Evolutionary conservation across 1,140 invertebrate species (phyloP).

Genomic region (Hydropsyche tenuis): DNA sequence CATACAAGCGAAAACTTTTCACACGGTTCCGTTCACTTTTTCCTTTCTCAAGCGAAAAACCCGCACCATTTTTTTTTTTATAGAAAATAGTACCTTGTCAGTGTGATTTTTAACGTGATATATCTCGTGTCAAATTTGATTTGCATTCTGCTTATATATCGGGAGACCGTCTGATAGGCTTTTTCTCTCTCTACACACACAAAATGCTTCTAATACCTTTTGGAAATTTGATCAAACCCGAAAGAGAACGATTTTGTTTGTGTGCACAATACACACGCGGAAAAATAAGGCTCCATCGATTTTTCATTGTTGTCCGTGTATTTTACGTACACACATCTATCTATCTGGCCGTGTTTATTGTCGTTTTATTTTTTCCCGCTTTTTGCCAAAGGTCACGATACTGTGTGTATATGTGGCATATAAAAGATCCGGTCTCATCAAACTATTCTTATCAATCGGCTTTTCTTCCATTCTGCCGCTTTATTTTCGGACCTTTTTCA

Average conservation of each 20-base stretch:
- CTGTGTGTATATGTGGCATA: not conserved
- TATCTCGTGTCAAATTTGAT: slow-evolving; percentile 23
- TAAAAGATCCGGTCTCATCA: not conserved
- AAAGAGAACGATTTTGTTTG: not conserved
- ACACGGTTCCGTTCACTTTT: no score
- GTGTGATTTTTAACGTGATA: slow-evolving; percentile 22
- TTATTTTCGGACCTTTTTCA: no score
- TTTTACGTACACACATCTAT: not conserved
- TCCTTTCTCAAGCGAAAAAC: no score
- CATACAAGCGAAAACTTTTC: no score
- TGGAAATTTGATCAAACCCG: slow-evolving; percentile 17
- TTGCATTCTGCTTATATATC: slow-evolving; percentile 7
- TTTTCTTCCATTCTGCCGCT: no score
- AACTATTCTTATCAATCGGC: not conserved
- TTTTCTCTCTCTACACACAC: not conserved
- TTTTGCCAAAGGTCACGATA: no score
- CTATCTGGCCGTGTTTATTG: no score
- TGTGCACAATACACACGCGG: not conserved
- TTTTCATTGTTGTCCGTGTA: not conserved
- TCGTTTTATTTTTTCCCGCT: no score
- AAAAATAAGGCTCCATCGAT: not conserved
- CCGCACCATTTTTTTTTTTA: no score
- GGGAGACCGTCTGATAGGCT: slow-evolving; percentile 6
- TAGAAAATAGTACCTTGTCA: not conserved
- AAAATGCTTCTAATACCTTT: slow-evolving; percentile 19